Base-by-base conservation (phyloP, 1,140 invertebrate genomes). In the Campodea augens region DNA sequence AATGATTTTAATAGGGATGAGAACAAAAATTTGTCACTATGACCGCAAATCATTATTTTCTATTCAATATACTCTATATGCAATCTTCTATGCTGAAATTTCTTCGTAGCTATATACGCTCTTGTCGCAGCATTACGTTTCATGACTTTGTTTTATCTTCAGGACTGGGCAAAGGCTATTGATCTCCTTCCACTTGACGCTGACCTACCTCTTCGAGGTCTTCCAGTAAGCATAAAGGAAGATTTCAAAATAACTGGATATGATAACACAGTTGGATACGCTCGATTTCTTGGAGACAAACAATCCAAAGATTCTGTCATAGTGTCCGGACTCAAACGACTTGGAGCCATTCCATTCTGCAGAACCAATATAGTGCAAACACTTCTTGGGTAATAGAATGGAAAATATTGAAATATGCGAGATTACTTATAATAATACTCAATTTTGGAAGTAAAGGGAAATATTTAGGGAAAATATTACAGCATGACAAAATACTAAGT, bases 361-460 rank as follows among this genome's bases (percentile, higher is more conserved):
- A 53, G 58, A 44, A 68, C 65, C 13, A 66, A 68, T 48, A 49
- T 66, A 2, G 62, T 65, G 2, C 66, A 68, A 44, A 45, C 4
- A n/a, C 36, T 43, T 13, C 32, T 43, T 24, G 13, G 23, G 41
- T 43, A 32, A 12, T n/a, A n/a, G n/a, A n/a, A n/a, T n/a, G n/a
- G n/a, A n/a, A n/a, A n/a, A n/a, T n/a, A n/a, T n/a, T n/a, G n/a
- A n/a, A n/a, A n/a, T n/a, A n/a, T n/a, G n/a, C n/a, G n/a, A n/a
- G n/a, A n/a, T n/a, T n/a, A n/a, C n/a, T n/a, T n/a, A n/a, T n/a
- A n/a, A n/a, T n/a, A n/a, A n/a, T n/a, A n/a, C n/a, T n/a, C n/a
- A n/a, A n/a, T n/a, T n/a, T n/a, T n/a, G n/a, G n/a, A n/a, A n/a
- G n/a, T n/a, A n/a, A n/a, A n/a, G n/a, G n/a, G n/a, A n/a, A n/a